phyloP scores from a whole-genome alignment of 2,888 invertebrate genomes.

The Melitaea athalia region DNA sequence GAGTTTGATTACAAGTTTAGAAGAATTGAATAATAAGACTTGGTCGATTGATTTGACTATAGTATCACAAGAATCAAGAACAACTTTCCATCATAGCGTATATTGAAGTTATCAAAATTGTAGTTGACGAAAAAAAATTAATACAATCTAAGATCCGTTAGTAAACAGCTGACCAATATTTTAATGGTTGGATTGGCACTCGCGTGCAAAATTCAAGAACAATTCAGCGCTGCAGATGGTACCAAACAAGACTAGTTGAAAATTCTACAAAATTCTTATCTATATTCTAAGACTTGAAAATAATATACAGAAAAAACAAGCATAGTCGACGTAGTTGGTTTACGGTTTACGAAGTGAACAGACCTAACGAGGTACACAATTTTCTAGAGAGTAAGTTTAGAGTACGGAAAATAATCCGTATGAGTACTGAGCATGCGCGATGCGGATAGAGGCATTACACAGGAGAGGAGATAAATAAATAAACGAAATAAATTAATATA shows the following conservation, averaged over 20 bases:
- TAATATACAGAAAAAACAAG: neutral
- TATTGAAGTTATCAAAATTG: too few relatives aligned
- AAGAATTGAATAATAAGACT: too few relatives aligned
- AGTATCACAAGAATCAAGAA: too few relatives aligned
- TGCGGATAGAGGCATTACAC: neutral
- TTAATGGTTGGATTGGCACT: too few relatives aligned
- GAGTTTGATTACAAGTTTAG: too few relatives aligned
- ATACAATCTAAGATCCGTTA: too few relatives aligned
- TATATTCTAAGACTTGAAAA: neutral
- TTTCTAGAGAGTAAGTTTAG: conserved; percentile 7
- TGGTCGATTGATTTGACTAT: too few relatives aligned
- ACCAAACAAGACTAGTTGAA: neutral
- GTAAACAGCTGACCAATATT: too few relatives aligned
- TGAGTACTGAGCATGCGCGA: conserved; percentile 9
- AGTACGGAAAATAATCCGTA: conserved; percentile 12
- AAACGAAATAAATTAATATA: too few relatives aligned
- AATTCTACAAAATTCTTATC: neutral
- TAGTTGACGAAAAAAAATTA: too few relatives aligned
- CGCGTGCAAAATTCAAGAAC: too few relatives aligned
- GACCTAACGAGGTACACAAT: conserved; percentile 5
- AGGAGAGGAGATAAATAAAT: neutral
- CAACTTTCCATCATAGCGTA: too few relatives aligned
- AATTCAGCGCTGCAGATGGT: neutral
- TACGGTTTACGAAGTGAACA: neutral
- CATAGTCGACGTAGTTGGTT: neutral